phyloP scores from a whole-genome alignment of 2,797 vertebrate genomes.

The Rhinatrema bivittatum region DNA sequence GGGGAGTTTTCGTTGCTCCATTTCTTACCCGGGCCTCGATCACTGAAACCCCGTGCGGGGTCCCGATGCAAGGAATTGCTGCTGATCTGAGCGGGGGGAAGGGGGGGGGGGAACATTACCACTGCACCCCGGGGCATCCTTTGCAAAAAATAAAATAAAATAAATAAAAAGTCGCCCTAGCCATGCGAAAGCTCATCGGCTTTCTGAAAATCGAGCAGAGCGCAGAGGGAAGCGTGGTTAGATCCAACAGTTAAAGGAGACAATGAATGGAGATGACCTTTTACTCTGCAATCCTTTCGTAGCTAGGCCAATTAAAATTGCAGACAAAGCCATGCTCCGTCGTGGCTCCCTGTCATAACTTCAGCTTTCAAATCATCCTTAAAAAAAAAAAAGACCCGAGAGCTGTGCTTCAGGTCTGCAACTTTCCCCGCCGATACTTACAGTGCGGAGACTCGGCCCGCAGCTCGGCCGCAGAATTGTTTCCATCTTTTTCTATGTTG shows the following conservation, averaged over 20 bases:
- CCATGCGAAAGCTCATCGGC: too few species aligned
- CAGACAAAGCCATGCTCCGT: conserved; percentile 11
- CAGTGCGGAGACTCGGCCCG: not conserved
- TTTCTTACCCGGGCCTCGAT: too few species aligned
- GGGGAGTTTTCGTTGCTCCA: not conserved
- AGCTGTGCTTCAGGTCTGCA: not conserved
- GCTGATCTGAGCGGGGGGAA: too few species aligned
- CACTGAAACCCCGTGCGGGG: not conserved
- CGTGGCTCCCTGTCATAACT: not conserved
- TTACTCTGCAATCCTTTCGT: conserved; percentile 1
- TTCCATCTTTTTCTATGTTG: too few species aligned
- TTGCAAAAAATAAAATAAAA: not conserved
- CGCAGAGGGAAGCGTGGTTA: not conserved
- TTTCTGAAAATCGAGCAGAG: too few species aligned
- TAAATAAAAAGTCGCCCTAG: too few species aligned
- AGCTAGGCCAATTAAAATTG: conserved; percentile 15
- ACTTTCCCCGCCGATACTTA: not conserved
- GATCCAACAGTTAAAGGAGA: not conserved
- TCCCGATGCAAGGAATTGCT: not conserved
- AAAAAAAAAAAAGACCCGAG: conserved; percentile 14
- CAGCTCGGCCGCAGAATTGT: too few species aligned
- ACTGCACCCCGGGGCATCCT: not conserved
- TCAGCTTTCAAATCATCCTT: not conserved
- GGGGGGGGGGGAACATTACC: too few species aligned
- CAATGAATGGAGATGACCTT: not conserved